Evolutionary conservation across 2,113 vertebrate genomes (phyloP).

Genomic region (Gobio gobio): DNA sequence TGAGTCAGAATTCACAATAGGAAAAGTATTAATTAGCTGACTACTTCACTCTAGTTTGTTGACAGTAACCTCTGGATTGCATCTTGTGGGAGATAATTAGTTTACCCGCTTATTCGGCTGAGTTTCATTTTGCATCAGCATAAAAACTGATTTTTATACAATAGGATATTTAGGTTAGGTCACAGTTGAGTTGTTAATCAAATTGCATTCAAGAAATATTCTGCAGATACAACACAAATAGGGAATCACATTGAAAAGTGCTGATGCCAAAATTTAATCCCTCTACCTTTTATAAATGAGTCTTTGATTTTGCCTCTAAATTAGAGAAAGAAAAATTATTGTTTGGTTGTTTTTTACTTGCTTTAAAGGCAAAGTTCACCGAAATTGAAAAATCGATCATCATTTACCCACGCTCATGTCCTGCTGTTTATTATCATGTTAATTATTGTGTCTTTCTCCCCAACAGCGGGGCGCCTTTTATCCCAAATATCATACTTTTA

Average conservation of each 20-base stretch:
- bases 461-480: no score
- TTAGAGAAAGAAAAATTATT: not conserved
- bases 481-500: no score
- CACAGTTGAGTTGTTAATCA: slow-evolving; percentile 35
- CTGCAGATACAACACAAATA: slow-evolving; percentile 18
- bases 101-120: not conserved
- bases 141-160: slow-evolving; percentile 18
- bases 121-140: slow-evolving; percentile 14
- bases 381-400: not conserved
- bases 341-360: not conserved
- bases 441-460: no score
- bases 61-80: slow-evolving; percentile 22
- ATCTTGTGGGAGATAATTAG: slow-evolving; percentile 15
- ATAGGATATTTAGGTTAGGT: slow-evolving; percentile 15
- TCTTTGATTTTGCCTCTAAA: slow-evolving; percentile 1
- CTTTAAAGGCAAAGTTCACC: not conserved
- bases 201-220: slow-evolving; percentile 25
- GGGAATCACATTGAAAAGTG: not conserved
- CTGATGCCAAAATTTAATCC: slow-evolving; percentile 5
- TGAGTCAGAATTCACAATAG: not conserved
- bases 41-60: slow-evolving; percentile 2
- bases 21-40: slow-evolving; percentile 16
- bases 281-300: not conserved
- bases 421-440: no score
- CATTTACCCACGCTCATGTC: not conserved